Base-by-base conservation (phyloP, 2,797 vertebrate species). In the Lagorchestes hirsutus region DNA sequence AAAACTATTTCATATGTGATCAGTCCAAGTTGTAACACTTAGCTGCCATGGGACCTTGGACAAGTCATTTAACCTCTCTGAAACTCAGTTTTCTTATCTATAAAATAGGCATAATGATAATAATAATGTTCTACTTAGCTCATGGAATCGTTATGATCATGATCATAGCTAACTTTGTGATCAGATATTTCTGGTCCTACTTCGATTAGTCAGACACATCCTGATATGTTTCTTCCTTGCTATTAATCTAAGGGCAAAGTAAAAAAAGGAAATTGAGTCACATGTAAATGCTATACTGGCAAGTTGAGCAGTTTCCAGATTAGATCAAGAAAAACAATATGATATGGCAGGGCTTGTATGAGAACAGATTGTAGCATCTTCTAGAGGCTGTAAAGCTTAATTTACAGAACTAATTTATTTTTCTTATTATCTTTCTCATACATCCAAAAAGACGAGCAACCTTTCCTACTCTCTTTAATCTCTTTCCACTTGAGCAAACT, bases 361-460 rank as follows among this genome's bases (percentile, higher is more conserved):
- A 28, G 27, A 54, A 52, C 11, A 29, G 92, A 59, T 56, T 9
- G 0, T 4, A 0, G n/a, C 46, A 8, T 95, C 55, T 0, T 46
- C 5, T 31, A 50, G 54, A 59, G 54, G 13, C n/a, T 40, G 22
- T 46, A 22, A 82, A 40, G 40, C 2, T 87, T 87, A 87, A 57
- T 93, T 96, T 91, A 91, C 92, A 54, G 62, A 95, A 97, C 96
- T 95, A 54, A 56, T 94, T 97, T 91, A 22, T 93, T 96, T 97
- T 97, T 90, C 28, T 91, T 16, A 28, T 97, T 97, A 56, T 29
- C 5, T 93, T 94, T 93, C 96, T 28, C 57, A 92, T 34, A n/a
- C 13, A 2, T n/a, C 94, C 55, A 52, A 95, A 90, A 91, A 91
- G 82, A 94, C 55, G 94, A 46, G 67, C n/a, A 93, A 3, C 2